Evolutionary conservation across 1,140 invertebrate species (phyloP).

Genomic region (Aporrectodea caliginosa): DNA sequence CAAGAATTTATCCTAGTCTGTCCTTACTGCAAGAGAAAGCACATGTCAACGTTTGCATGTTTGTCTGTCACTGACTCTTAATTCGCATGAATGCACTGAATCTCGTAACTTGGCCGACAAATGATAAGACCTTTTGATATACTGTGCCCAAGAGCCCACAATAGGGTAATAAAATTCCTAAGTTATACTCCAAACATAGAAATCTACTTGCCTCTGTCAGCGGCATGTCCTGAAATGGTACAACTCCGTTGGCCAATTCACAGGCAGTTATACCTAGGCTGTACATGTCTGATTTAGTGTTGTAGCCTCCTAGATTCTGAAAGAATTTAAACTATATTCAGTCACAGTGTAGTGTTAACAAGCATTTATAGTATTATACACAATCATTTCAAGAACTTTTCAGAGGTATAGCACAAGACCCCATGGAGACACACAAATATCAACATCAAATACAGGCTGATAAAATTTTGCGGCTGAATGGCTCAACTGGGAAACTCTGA

Average conservation of each 20-base stretch:
- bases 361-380: no score
- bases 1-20: background rate
- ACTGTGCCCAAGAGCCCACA: no score
- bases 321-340: conserved; percentile 36
- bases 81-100: background rate
- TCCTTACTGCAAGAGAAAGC: background rate
- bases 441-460: no score
- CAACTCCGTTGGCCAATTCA: conserved; percentile 82
- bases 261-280: conserved; percentile 81
- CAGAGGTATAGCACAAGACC: no score
- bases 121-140: background rate
- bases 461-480: no score
- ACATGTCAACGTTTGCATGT: background rate
- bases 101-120: background rate
- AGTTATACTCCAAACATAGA: background rate
- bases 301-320: conserved; percentile 80
- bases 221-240: conserved; percentile 76
- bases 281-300: conserved; percentile 84
- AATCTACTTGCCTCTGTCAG: conserved; percentile 63
- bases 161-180: background rate
- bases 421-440: no score
- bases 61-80: background rate
- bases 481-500: no score
- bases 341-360: no score
- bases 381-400: no score